Evolutionary conservation across 2,113 vertebrate genomes (phyloP).

Genomic region (Sus scrofa): DNA sequence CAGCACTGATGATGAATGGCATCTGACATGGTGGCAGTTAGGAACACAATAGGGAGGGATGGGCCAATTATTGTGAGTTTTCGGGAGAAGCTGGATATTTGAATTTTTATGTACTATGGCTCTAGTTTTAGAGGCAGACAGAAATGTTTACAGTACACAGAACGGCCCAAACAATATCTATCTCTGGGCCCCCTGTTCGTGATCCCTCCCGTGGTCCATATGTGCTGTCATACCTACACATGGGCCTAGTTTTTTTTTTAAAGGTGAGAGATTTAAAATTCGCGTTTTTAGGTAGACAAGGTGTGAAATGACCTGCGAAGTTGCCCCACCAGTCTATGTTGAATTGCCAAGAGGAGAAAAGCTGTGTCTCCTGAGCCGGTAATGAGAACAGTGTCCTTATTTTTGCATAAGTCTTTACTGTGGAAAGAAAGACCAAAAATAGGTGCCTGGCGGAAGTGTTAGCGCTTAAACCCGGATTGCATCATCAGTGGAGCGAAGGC

Average conservation of each 20-base stretch:
- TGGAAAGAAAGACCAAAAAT: neutral
- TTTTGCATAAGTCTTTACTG: constrained; percentile 36
- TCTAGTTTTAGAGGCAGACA: neutral
- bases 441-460: neutral
- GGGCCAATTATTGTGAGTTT: neutral
- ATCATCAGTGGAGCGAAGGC: neutral
- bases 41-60: neutral
- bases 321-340: neutral
- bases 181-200: neutral
- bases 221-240: neutral
- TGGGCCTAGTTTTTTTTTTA: constrained; percentile 35
- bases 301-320: constrained; percentile 54
- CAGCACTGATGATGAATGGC: neutral
- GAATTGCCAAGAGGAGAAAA: constrained; percentile 27
- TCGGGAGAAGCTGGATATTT: neutral
- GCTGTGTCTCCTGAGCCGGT: neutral
- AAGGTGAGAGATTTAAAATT: constrained; percentile 20
- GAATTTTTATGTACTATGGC: neutral
- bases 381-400: constrained; percentile 14
- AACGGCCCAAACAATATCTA: neutral
- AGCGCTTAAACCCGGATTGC: neutral
- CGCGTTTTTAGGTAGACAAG: constrained; percentile 25
- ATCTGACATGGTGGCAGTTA: neutral
- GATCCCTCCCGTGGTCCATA: neutral
- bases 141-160: neutral